Base-by-base conservation (phyloP, 1,140 invertebrate genomes). In the Bombus turneri region DNA sequence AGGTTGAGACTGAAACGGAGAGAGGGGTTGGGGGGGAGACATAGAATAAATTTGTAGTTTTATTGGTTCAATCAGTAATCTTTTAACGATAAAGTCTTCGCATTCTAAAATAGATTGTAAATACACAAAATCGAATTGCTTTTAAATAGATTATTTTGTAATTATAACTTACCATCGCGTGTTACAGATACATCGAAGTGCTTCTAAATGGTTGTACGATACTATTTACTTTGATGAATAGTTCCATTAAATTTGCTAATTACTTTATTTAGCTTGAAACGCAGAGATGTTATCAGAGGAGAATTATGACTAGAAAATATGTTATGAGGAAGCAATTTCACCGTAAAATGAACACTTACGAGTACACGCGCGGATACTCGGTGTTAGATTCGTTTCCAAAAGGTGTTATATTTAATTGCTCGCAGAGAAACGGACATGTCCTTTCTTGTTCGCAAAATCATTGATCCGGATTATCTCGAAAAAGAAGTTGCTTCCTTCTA, bases 191-290 rank as follows among this genome's bases (percentile, higher is more conserved):
- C 74, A 22, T 47, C 1, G 71, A 18, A 31, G 41, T 13, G 22
- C 37, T 76, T 15, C 4, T 39, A 59, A 76, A 76, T 76, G 53
- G 34, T 28, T 57, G 12, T 39, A n/a, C 13, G 53, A 37, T n/a
- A 34, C 10, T n/a, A n/a, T 13, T 53, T 28, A n/a, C 25, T 53
- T 28, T 59, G 53, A 76, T 39, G 53, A 76, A 76, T 76, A n/a
- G 53, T 13, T 76, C 34, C 74, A 76, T 76, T 76, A 59, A 37
- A 76, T 59, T 76, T 34, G 25, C 34, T 59, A 76, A 76, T 76
- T 76, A 76, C 74, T 76, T 76, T 76, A 76, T 76, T 76, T 76
- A 59, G 28, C 53, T 37, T 2, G 74, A 34, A 76, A 59, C 53
- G 3, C 47, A 37, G 37, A 76, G 74, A 76, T 76, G 13, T 59